phyloP scores from a whole-genome alignment of 2,113 vertebrate genomes.

The Phrynosoma blainvillii region DNA sequence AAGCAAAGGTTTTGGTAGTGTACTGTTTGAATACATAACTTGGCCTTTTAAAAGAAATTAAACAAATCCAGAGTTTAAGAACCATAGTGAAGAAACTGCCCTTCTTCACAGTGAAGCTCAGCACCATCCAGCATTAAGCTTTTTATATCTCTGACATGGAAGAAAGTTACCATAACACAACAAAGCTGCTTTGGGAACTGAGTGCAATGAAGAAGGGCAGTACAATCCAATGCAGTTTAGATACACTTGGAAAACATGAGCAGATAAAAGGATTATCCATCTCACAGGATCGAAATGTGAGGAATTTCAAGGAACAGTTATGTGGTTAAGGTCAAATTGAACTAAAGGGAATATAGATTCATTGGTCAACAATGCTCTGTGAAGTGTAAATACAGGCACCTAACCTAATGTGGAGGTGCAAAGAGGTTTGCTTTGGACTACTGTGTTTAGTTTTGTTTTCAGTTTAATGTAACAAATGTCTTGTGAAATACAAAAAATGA shows the following conservation, averaged over 20 bases:
- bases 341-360: constrained; percentile 10
- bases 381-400: not conserved
- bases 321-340: not conserved
- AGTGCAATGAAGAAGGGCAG: not conserved
- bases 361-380: not conserved
- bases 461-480: constrained; percentile 9
- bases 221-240: not conserved
- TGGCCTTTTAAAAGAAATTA: not conserved
- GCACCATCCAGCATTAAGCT: not conserved
- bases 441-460: not conserved
- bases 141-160: constrained; percentile 19
- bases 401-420: not conserved
- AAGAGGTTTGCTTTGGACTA: not conserved
- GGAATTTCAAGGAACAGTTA: constrained; percentile 1
- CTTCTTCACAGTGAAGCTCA: not conserved
- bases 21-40: not conserved
- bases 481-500: not conserved
- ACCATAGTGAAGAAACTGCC: not conserved
- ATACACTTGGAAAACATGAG: not conserved
- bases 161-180: not conserved
- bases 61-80: not conserved
- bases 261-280: not conserved
- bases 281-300: constrained; percentile 7
- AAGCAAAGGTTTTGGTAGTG: not conserved
- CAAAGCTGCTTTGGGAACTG: not conserved